Conservation (phyloP, 2,797 vertebrate genomes). For the Leptodactylus fallax region DNA sequence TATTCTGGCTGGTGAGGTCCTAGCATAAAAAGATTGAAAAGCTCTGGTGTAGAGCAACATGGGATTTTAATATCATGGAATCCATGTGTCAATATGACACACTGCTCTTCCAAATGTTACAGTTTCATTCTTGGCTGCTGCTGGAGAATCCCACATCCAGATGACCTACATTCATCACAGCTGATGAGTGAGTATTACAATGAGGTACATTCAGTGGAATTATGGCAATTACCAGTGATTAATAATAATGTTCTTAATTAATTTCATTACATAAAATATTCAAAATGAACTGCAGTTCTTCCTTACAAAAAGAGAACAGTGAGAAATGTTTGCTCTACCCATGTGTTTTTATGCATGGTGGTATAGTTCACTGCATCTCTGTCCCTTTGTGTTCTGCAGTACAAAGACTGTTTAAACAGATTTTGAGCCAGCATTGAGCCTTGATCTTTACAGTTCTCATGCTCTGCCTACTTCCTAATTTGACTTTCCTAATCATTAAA, state of each 20-base stretch:
- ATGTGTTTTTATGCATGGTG: no score
- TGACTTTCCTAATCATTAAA: neutral
- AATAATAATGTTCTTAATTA: slow-evolving; percentile 9
- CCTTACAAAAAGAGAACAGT: neutral
- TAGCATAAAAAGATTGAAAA: neutral
- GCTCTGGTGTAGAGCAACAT: neutral
- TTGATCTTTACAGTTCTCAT: neutral
- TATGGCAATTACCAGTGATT: neutral
- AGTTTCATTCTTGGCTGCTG: slow-evolving; percentile 21
- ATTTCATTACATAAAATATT: neutral
- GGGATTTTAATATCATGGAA: neutral
- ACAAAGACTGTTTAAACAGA: neutral
- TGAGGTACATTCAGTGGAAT: neutral
- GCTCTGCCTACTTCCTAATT: neutral
- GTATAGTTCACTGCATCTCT: no score
- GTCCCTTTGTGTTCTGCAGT: neutral
- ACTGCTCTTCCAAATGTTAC: neutral
- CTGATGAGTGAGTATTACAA: slow-evolving; percentile 29
- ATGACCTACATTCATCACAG: slow-evolving; percentile 38
- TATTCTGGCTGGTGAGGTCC: neutral
- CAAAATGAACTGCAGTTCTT: neutral
- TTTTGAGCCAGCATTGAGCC: neutral
- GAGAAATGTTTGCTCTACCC: neutral
- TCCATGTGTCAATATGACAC: neutral
- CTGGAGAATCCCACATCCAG: slow-evolving; percentile 21